These are phyloP conservation scores for Acleris sparsana DNA, from an alignment of 2,888 invertebrate genomes.

Conservation along the genomic window DNA sequence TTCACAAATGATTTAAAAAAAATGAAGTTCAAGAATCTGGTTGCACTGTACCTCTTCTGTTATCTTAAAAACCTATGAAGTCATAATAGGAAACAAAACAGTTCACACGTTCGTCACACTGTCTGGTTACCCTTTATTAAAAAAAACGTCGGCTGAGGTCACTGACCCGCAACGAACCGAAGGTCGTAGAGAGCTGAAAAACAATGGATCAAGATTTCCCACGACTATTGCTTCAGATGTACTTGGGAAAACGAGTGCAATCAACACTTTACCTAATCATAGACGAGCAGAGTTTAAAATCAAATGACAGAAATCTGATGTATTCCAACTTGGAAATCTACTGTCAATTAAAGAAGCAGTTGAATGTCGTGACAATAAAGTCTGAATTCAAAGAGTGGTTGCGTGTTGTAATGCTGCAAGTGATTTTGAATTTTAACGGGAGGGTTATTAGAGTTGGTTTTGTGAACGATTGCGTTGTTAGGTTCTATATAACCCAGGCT, in stretches of 20 bases:
- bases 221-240: constrained; percentile 55
- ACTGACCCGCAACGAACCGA: constrained; percentile 62
- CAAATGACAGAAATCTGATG: background rate
- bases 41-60: background rate
- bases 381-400: background rate
- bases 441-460: background rate
- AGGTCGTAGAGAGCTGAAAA: constrained; percentile 63
- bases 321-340: background rate
- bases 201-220: constrained; percentile 67
- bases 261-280: background rate
- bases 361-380: background rate
- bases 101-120: constrained; percentile 28
- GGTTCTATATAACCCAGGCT: constrained; percentile 18
- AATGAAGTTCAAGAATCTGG: too few species aligned
- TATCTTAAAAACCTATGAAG: constrained; percentile 22
- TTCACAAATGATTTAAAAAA: too few species aligned
- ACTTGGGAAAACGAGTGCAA: constrained; percentile 32
- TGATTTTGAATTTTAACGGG: background rate
- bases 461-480: background rate
- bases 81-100: constrained; percentile 11
- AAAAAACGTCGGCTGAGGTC: constrained; percentile 45
- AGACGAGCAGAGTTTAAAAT: background rate
- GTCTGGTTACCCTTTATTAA: constrained; percentile 21
- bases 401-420: background rate
- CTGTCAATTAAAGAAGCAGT: background rate